Conservation (phyloP, 2,113 vertebrate genomes). For the Vimba vimba region DNA sequence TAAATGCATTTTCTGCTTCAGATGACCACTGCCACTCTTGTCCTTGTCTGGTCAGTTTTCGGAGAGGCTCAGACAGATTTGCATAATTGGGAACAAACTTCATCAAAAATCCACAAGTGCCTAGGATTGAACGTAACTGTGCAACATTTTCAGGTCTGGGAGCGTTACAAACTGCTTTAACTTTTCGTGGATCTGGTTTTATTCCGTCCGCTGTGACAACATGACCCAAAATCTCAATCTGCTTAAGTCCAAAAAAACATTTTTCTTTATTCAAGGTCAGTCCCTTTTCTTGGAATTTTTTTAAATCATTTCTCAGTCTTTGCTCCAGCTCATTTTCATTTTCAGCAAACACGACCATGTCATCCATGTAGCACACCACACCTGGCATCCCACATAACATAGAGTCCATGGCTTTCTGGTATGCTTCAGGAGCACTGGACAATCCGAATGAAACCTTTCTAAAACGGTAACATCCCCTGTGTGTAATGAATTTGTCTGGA, state of each 20-base stretch:
- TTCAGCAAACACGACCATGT: too few species aligned
- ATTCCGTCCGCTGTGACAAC: slow-evolving; percentile 40
- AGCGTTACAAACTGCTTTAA: slow-evolving; percentile 25
- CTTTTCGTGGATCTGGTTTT: slow-evolving; percentile 34
- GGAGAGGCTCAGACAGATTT: slow-evolving; percentile 29
- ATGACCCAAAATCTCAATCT: slow-evolving; percentile 16
- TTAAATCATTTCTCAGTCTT: too few species aligned
- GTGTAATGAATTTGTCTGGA: slow-evolving; percentile 4
- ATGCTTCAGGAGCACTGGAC: slow-evolving; percentile 7
- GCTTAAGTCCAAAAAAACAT: too few species aligned
- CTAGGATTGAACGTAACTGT: slow-evolving; percentile 28
- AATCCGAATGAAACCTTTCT: background rate
- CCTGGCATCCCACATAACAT: background rate
- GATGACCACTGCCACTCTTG: too few species aligned
- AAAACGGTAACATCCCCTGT: background rate
- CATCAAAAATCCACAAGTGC: slow-evolving; percentile 34
- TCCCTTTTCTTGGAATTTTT: background rate
- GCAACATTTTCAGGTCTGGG: slow-evolving; percentile 21
- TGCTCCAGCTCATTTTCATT: too few species aligned
- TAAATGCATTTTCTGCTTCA: too few species aligned
- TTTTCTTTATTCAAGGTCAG: background rate
- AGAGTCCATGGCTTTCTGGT: slow-evolving; percentile 3
- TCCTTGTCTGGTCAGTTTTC: slow-evolving; percentile 22
- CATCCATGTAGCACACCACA: too few species aligned
- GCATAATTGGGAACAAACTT: slow-evolving; percentile 40